These are phyloP conservation scores for Clarias laeviceps DNA, from an alignment of 2,797 vertebrate genomes.

Conservation along the genomic window DNA sequence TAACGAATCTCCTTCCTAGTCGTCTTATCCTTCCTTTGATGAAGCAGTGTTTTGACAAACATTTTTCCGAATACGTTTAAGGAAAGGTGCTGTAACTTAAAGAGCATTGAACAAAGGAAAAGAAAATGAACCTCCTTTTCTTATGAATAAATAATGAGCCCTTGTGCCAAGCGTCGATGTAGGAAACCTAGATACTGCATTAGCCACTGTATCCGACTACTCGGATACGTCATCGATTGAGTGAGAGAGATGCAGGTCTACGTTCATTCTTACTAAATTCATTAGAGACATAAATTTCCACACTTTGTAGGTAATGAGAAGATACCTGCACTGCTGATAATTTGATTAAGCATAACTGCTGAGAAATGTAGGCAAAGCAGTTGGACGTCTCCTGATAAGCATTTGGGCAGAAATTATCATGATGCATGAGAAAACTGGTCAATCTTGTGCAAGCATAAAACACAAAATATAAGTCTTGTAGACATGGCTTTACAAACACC, in stretches of 20 bases:
- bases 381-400: not conserved
- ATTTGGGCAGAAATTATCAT: not conserved
- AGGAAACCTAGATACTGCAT: constrained; percentile 16
- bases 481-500: not conserved
- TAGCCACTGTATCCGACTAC: not conserved
- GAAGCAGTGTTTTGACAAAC: constrained; percentile 31
- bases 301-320: not conserved
- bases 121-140: constrained; percentile 4
- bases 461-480: not conserved
- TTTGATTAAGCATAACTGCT: not conserved
- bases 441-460: not conserved
- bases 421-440: not conserved
- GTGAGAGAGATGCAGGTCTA: not conserved
- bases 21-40: constrained; percentile 30
- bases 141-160: constrained; percentile 6
- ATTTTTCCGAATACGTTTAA: not conserved
- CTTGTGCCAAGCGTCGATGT: constrained; percentile 20
- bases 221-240: not conserved
- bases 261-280: no score
- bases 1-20: constrained; percentile 7
- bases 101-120: constrained; percentile 27
- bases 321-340: not conserved
- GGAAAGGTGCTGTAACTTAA: constrained; percentile 31
- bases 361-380: not conserved
- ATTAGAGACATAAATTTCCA: not conserved